phyloP scores from a whole-genome alignment of 2,888 invertebrate genomes.

The Trypoxylon attenuatum region DNA sequence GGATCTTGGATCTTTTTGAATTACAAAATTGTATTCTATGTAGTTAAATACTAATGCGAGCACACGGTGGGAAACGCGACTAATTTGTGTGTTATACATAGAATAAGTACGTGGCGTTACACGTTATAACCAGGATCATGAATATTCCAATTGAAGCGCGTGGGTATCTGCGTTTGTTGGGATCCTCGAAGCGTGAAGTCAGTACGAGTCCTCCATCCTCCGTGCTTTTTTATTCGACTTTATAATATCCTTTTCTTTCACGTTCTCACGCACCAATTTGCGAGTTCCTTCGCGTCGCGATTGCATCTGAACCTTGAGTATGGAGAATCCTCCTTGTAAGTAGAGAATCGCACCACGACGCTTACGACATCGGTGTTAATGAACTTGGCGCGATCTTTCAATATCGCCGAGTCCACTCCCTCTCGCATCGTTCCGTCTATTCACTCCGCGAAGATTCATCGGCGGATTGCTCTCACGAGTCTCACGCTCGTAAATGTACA shows the following conservation, averaged over 20 bases:
- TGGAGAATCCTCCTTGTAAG: too few species aligned
- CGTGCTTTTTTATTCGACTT: constrained; percentile 22
- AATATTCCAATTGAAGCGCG: constrained; percentile 36
- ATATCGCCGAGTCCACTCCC: too few species aligned
- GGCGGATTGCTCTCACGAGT: too few species aligned
- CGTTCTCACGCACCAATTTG: constrained; percentile 15
- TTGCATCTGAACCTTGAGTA: not conserved
- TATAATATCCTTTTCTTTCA: constrained; percentile 6
- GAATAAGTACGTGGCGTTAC: constrained; percentile 40
- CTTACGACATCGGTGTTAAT: too few species aligned
- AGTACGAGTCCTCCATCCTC: constrained; percentile 3
- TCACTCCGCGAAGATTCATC: too few species aligned
- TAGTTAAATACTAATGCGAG: too few species aligned
- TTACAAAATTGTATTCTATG: too few species aligned
- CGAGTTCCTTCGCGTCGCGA: not conserved
- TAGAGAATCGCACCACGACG: too few species aligned
- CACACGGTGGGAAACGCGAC: constrained; percentile 36
- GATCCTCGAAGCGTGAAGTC: constrained; percentile 18
- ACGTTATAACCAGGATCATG: constrained; percentile 40
- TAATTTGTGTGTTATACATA: constrained; percentile 37
- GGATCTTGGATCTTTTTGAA: too few species aligned
- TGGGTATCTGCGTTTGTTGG: constrained; percentile 14
- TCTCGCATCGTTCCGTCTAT: too few species aligned
- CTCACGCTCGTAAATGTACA: too few species aligned
- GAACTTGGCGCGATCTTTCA: too few species aligned